These are phyloP conservation scores for Pelobates cultripes DNA, from an alignment of 2,797 vertebrate species.

Conservation along the genomic window DNA sequence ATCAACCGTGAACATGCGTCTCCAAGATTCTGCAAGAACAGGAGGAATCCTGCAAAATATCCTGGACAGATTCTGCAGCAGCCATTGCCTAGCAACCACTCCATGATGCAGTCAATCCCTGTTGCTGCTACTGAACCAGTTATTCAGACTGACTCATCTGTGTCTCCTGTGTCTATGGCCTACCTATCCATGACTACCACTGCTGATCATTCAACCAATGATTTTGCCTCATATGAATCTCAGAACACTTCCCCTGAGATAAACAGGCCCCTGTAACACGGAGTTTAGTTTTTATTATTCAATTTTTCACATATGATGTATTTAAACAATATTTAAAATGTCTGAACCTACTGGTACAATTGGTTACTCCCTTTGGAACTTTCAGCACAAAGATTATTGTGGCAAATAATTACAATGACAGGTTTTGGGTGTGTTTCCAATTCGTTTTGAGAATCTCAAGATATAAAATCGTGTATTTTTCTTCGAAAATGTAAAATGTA, in stretches of 20 bases:
- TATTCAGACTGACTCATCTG: constrained; percentile 29
- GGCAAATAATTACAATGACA: too few species aligned
- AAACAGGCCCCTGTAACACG: constrained; percentile 12
- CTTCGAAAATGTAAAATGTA: too few species aligned
- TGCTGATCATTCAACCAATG: constrained; percentile 19
- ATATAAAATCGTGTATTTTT: too few species aligned
- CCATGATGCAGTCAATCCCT: constrained; percentile 9
- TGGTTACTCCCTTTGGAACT: too few species aligned
- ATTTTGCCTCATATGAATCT: constrained; percentile 5
- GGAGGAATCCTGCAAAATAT: constrained; percentile 29
- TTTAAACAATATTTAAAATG: too few species aligned
- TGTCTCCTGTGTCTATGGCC: constrained; percentile 36
- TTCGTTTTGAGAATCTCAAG: too few species aligned
- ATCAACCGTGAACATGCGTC: constrained; percentile 57
- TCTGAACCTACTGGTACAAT: too few species aligned
- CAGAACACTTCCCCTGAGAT: constrained; percentile 23
- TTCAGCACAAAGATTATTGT: too few species aligned
- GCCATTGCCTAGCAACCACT: neutral
- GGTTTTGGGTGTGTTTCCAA: too few species aligned
- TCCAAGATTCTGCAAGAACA: constrained; percentile 53
- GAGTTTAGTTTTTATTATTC: neutral
- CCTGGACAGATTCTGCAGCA: neutral
- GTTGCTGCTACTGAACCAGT: neutral
- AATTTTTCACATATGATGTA: too few species aligned
- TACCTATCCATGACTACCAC: constrained; percentile 30